Base-by-base conservation (phyloP, 2,113 vertebrate species). In the Charina bottae region DNA sequence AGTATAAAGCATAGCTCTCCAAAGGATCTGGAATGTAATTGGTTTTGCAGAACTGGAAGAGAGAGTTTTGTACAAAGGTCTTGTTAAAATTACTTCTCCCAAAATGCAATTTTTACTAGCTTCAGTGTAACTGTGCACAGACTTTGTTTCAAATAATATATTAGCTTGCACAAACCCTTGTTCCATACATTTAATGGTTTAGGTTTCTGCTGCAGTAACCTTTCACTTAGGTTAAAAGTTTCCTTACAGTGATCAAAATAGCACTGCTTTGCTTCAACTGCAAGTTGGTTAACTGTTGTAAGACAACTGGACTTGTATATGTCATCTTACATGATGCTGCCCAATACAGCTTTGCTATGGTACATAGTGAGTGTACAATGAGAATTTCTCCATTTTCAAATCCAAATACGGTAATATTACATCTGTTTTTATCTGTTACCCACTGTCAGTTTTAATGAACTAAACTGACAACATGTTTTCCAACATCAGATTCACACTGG, bases 371-470 rank as follows among this genome's bases (percentile, higher is more conserved):
- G 92, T 92, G 94, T 93, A 93, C 93, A 93, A 93, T 11, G 85
- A 89, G 90, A 92, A 19, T 90, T 83, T 19, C 78, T 89, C 91
- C 94, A 42, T 42, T 92, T 96, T 97, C 85, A 93, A 96, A 96
- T 96, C 95, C 93, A 96, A 94, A 94, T 96, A 95, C 95, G 94
- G 93, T 96, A 96, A 96, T 96, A 97, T 97, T 96, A 97, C 95
- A 97, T 96, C 19, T 78, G 21, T 42, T 78, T 78, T 78, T 19
- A 37, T 78, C 95, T 96, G 96, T 97, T 97, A 96, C 94, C 93
- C 94, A 92, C 96, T 96, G 97, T 96, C 96, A 85, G 93, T 96
- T 97, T 93, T 92, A 90, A 95, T 96, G 90, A 95, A 96, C 94
- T 94, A 95, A 92, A 91, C 15, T 11, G 94, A 95, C 94, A 90